These are phyloP conservation scores for Idris sp. DNA, from an alignment of 1,140 invertebrate genomes.

Conservation along the genomic window DNA sequence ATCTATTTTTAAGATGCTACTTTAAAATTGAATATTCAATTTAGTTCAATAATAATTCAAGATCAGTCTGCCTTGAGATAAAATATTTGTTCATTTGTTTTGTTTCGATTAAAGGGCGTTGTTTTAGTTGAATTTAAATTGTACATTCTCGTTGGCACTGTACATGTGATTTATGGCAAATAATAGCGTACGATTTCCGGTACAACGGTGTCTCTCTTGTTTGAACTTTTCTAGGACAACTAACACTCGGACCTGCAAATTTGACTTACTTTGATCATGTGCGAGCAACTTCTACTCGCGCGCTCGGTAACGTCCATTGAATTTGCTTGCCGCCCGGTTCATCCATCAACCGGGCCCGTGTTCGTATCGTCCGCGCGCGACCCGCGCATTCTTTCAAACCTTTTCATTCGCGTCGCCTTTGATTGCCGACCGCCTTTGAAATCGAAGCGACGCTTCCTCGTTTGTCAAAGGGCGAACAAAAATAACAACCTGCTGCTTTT, in stretches of 20 bases:
- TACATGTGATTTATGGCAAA: too few species aligned
- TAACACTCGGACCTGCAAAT: slow-evolving; percentile 19
- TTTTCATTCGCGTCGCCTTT: slow-evolving; percentile 54
- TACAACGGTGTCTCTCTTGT: slow-evolving; percentile 3
- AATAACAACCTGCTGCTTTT: slow-evolving; percentile 21
- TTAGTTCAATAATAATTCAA: too few species aligned
- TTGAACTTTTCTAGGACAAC: not conserved
- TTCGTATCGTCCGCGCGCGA: slow-evolving; percentile 29
- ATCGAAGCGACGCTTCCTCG: slow-evolving; percentile 54
- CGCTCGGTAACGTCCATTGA: slow-evolving; percentile 53
- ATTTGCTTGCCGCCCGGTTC: slow-evolving; percentile 38
- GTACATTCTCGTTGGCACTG: too few species aligned
- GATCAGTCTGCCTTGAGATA: too few species aligned
- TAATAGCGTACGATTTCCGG: slow-evolving; percentile 2
- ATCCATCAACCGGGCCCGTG: slow-evolving; percentile 55
- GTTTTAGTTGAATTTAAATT: too few species aligned
- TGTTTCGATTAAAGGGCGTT: too few species aligned
- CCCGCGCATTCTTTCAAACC: slow-evolving; percentile 52
- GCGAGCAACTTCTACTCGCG: slow-evolving; percentile 15
- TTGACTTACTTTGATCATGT: slow-evolving; percentile 40
- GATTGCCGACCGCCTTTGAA: slow-evolving; percentile 56
- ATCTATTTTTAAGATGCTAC: too few species aligned
- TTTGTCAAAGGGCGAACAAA: slow-evolving; percentile 42
- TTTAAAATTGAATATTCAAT: too few species aligned
- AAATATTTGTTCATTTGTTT: too few species aligned